Base-by-base conservation (phyloP, 2,888 invertebrate genomes). In the Salticus scenicus region DNA sequence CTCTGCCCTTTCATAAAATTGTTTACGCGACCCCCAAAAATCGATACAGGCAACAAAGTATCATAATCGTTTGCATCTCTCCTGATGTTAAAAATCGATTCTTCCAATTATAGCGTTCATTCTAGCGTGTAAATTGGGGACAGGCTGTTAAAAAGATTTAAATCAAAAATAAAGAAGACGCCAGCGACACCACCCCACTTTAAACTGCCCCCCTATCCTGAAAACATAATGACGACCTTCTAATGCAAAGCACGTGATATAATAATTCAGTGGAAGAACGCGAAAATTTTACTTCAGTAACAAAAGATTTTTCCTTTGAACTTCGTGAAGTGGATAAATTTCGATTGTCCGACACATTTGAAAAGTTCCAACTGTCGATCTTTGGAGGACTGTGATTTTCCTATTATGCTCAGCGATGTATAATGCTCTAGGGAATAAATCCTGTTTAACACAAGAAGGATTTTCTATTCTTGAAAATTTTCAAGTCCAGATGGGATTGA, bases 101-200 rank as follows among this genome's bases (percentile, higher is more conserved):
- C 24, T 57, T 57, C 57, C 57, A 57, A 57, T 57, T 57, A 57
- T 24, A 57, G 57, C 24, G 57, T 4, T 24, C 57, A 57, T 24
- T 24, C 24, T 20, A 24, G 57, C 57, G 57, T 17, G 57, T 57
- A 57, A 57, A 57, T 57, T 57, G 12, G 47, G 47, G 47, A 5
- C 57, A 57, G 57, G 24, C 57, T 24, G 24, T 57, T 57, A 57
- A 57, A 57, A 57, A 57, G 57, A 57, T 17, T 57, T 17, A 57
- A 17, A 57, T 24, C 20, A 57, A 17, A n/a, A n/a, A 57, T 20
- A 57, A 20, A 7, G 10, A 37, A 37, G 37, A 37, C 37, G 37
- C 10, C 7, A 37, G 37, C 37, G 10, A 4, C 10, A 4, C 10
- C 37, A 10, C 10, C 37, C 4, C n/a, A n/a, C n/a, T n/a, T n/a